phyloP scores from a whole-genome alignment of 2,113 vertebrate genomes.

The Bolborhynchus lineola region DNA sequence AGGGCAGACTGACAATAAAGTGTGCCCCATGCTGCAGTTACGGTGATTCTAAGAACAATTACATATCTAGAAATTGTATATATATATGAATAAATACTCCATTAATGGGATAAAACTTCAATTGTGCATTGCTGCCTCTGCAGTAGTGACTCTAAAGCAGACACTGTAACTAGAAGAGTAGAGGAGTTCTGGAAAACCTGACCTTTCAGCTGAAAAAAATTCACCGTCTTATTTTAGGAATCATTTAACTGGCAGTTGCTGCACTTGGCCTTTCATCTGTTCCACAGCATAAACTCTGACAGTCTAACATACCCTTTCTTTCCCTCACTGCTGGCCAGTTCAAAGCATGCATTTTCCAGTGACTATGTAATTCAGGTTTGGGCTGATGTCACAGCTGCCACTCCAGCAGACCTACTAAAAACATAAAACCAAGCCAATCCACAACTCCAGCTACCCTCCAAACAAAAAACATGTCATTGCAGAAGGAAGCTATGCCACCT shows the following conservation, averaged over 20 bases:
- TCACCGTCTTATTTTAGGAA: slow-evolving; percentile 23
- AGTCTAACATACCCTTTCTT: not conserved
- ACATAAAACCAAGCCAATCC: not conserved
- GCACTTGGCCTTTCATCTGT: slow-evolving; percentile 41
- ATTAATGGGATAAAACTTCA: not conserved
- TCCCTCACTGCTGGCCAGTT: slow-evolving; percentile 4
- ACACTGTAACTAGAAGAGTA: not conserved
- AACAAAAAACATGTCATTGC: not conserved
- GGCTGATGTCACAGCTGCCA: slow-evolving; percentile 36
- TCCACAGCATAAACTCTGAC: slow-evolving; percentile 13
- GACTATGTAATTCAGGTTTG: slow-evolving; percentile 2
- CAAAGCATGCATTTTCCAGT: slow-evolving; percentile 39
- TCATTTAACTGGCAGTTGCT: slow-evolving; percentile 12
- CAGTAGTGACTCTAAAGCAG: slow-evolving; percentile 1
- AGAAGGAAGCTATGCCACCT: not conserved
- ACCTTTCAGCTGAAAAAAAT: not conserved
- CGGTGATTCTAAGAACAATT: not conserved
- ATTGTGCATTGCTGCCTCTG: not conserved
- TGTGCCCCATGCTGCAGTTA: not conserved
- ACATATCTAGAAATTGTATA: not conserved
- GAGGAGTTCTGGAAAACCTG: not conserved
- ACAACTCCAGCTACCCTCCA: not conserved
- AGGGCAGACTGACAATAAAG: not conserved
- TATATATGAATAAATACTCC: not conserved
- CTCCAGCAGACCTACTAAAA: slow-evolving; percentile 7